Conservation (phyloP, 2,888 invertebrate species). For the Xanthorhoe spadicearia region DNA sequence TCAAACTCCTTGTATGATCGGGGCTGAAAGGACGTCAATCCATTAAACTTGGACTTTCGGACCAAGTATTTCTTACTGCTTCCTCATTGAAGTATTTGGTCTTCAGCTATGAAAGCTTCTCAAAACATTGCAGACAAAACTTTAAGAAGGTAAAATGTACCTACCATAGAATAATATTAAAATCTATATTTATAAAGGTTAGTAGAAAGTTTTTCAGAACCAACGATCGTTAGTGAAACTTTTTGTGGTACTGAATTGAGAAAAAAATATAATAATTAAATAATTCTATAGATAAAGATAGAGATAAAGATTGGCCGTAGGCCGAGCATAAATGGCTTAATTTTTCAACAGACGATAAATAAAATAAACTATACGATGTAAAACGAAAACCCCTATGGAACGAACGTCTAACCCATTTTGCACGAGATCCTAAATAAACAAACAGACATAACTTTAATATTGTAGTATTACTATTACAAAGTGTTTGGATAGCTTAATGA, state of each 20-base stretch:
- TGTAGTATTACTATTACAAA: background rate
- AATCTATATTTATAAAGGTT: too few relatives aligned
- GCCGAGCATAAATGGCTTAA: too few relatives aligned
- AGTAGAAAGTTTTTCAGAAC: background rate
- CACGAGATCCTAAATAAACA: constrained; percentile 14
- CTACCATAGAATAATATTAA: too few relatives aligned
- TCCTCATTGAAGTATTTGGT: too few relatives aligned
- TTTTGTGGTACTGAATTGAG: too few relatives aligned
- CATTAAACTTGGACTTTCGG: background rate
- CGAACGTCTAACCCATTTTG: constrained; percentile 1
- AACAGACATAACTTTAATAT: background rate
- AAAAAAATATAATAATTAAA: too few relatives aligned
- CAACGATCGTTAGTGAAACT: too few relatives aligned
- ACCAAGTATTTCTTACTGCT: background rate
- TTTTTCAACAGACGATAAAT: too few relatives aligned
- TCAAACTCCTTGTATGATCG: constrained; percentile 3
- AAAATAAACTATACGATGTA: background rate
- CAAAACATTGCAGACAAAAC: background rate
- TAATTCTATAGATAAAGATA: too few relatives aligned
- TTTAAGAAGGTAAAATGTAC: too few relatives aligned
- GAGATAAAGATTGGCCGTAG: too few relatives aligned
- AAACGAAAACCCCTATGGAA: background rate
- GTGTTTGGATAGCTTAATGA: background rate
- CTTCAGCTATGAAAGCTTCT: background rate
- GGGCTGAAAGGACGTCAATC: background rate